Evolutionary conservation across 92 coral and sea anemone species (phyloP).

Genomic region (Plumapathes pennacea): DNA sequence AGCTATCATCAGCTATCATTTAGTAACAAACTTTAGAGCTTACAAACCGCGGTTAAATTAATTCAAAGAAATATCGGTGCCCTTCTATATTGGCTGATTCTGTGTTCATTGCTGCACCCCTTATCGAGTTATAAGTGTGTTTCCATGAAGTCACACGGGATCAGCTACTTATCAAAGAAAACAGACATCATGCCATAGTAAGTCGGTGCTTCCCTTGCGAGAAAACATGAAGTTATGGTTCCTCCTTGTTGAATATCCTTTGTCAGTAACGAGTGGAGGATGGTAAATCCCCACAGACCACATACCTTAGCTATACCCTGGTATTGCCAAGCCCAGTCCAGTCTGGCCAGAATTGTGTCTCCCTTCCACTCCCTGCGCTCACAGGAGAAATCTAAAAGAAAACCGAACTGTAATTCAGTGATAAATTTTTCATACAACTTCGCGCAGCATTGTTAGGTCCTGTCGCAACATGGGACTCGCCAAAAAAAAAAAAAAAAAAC

Average conservation of each 20-base stretch:
- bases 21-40: too few species aligned
- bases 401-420: not conserved
- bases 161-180: constrained; percentile 25
- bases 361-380: constrained; percentile 38
- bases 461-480: too few species aligned
- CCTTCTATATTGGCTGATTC: too few species aligned
- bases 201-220: constrained; percentile 64
- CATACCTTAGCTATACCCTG: constrained; percentile 54
- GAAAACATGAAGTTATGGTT: constrained; percentile 38
- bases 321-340: constrained; percentile 20
- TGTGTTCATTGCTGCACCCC: too few species aligned
- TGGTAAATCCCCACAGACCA: constrained; percentile 59
- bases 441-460: not conserved
- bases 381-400: constrained; percentile 7
- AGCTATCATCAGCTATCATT: too few species aligned
- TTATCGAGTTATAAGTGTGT: too few species aligned
- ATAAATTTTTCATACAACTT: not conserved
- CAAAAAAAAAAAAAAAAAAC: too few species aligned
- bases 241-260: constrained; percentile 20
- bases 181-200: constrained; percentile 73
- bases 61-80: too few species aligned
- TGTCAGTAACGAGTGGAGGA: constrained; percentile 53
- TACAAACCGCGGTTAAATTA: too few species aligned
- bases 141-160: not conserved
- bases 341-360: constrained; percentile 27